phyloP scores from a whole-genome alignment of 2,113 vertebrate species.

The Dicrurus megarhynchus region DNA sequence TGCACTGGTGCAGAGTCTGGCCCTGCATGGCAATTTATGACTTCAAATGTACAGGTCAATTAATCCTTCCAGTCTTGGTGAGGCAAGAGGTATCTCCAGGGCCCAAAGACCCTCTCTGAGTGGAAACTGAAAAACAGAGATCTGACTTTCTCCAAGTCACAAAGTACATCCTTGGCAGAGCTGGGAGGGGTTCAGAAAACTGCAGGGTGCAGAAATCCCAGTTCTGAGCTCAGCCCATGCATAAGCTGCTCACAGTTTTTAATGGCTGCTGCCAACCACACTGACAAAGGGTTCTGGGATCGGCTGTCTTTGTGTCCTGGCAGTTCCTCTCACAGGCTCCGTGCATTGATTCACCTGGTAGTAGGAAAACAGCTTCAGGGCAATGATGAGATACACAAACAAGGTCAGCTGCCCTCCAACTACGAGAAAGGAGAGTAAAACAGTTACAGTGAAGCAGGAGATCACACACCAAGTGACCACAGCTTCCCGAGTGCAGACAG shows the following conservation, averaged over 20 bases:
- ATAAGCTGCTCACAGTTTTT: not conserved
- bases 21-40: not conserved
- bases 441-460: not conserved
- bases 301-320: not conserved
- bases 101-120: not conserved
- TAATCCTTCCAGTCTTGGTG: not conserved
- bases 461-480: not conserved
- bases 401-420: conserved; percentile 40
- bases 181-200: not conserved
- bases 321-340: not conserved
- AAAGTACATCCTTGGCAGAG: not conserved
- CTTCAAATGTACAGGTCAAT: not conserved
- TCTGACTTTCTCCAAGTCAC: not conserved
- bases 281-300: not conserved
- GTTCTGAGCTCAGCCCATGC: not conserved
- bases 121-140: not conserved
- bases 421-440: not conserved
- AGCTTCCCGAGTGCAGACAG: not conserved
- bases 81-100: not conserved
- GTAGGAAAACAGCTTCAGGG: conserved; percentile 51
- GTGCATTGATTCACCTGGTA: conserved; percentile 11
- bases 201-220: not conserved
- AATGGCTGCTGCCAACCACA: not conserved
- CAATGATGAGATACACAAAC: not conserved
- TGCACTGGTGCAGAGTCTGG: not conserved